These are phyloP conservation scores for Drosophila limbata DNA, from an alignment of 2,888 invertebrate genomes.

Conservation along the genomic window DNA sequence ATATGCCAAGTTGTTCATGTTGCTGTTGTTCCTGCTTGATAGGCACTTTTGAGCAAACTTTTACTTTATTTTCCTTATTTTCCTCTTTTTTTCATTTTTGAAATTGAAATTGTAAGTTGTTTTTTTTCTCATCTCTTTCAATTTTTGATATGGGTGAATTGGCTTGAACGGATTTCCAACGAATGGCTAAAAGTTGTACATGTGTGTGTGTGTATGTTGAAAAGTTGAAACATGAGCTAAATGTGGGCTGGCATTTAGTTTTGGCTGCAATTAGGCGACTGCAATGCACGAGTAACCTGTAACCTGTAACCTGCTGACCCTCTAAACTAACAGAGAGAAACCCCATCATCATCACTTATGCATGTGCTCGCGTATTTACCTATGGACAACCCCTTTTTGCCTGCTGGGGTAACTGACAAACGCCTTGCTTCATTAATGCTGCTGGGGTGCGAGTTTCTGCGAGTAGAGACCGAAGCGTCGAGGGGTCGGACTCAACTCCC, in stretches of 20 bases:
- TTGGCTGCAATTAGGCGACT: constrained; percentile 62
- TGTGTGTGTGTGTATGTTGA: not conserved
- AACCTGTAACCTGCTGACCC: constrained; percentile 79
- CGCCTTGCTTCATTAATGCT: constrained; percentile 57
- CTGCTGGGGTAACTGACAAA: constrained; percentile 63
- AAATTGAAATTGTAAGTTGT: constrained; percentile 67
- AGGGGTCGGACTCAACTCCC: constrained; percentile 58
- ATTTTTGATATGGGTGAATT: constrained; percentile 48
- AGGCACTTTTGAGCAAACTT: constrained; percentile 73
- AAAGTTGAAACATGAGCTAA: constrained; percentile 1
- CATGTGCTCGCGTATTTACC: constrained; percentile 26
- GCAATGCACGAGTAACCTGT: constrained; percentile 25
- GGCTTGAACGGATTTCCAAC: constrained; percentile 58
- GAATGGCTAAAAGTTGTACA: not conserved
- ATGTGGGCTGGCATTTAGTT: constrained; percentile 36
- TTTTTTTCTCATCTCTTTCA: constrained; percentile 22
- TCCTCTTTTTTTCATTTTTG: constrained; percentile 39
- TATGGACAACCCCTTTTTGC: constrained; percentile 59
- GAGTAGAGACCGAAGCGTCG: constrained; percentile 51
- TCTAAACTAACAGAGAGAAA: constrained; percentile 59
- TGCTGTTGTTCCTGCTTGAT: constrained; percentile 54
- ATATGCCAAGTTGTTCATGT: constrained; percentile 46
- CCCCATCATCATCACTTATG: constrained; percentile 43
- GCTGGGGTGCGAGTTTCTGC: constrained; percentile 70
- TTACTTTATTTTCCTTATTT: constrained; percentile 36